Conservation (phyloP, 2,888 invertebrate genomes). For the Oxytorus armatus region DNA sequence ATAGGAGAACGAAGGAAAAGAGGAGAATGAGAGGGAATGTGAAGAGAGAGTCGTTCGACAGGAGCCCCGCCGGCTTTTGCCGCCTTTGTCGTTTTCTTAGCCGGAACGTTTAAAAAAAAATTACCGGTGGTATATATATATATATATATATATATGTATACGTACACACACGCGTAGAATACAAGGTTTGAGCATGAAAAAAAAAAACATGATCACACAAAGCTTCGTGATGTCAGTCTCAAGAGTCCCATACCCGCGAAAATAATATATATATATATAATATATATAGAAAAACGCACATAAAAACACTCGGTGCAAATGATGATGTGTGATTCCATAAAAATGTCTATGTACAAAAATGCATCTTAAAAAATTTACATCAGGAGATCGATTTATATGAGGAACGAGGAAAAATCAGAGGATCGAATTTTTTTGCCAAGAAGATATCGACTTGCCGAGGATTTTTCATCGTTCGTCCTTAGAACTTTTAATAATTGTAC, state of each 20-base stretch:
- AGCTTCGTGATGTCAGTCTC: slow-evolving; percentile 43
- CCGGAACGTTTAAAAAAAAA: slow-evolving; percentile 62
- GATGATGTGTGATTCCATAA: slow-evolving; percentile 26
- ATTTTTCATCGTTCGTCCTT: slow-evolving; percentile 21
- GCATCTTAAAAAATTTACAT: too few relatives aligned
- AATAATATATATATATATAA: slow-evolving; percentile 23
- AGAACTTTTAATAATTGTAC: slow-evolving; percentile 48
- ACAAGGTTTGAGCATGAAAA: slow-evolving; percentile 42
- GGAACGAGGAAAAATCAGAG: not conserved
- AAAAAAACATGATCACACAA: slow-evolving; percentile 22
- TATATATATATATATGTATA: slow-evolving; percentile 10
- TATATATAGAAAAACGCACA: not conserved
- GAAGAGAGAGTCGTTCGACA: slow-evolving; percentile 63
- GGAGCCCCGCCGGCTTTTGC: slow-evolving; percentile 66
- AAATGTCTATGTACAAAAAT: slow-evolving; percentile 52
- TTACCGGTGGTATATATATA: slow-evolving; percentile 45
- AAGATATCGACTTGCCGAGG: not conserved
- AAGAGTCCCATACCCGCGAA: slow-evolving; percentile 35
- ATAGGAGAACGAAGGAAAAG: slow-evolving; percentile 51
- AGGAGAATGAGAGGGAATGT: slow-evolving; percentile 52
- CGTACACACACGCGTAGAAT: slow-evolving; percentile 22
- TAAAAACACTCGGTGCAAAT: slow-evolving; percentile 43
- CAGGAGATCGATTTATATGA: too few relatives aligned
- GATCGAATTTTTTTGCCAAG: slow-evolving; percentile 26
- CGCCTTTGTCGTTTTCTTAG: slow-evolving; percentile 63